phyloP scores from a whole-genome alignment of 1,140 invertebrate species.

The Eurosta solidaginis region DNA sequence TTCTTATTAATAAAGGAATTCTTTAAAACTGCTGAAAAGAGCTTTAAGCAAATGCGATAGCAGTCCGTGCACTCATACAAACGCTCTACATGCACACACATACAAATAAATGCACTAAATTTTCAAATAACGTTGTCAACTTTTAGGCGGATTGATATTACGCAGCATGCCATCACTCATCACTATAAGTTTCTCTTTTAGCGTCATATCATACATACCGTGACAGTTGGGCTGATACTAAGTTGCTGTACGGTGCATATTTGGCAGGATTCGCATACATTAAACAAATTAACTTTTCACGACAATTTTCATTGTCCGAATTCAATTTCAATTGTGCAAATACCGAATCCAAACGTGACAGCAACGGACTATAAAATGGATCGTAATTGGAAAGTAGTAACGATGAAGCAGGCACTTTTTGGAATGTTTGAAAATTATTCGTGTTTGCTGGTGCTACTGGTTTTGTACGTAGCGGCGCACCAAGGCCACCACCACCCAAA shows the following conservation, averaged over 20 bases:
- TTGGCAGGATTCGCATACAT: slow-evolving; percentile 86
- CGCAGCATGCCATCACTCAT: neutral
- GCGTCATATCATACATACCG: slow-evolving; percentile 63
- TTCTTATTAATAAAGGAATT: no score
- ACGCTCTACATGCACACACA: no score
- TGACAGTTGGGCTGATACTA: slow-evolving; percentile 84
- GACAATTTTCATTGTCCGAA: slow-evolving; percentile 68
- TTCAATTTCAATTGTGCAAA: slow-evolving; percentile 74
- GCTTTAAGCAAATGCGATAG: no score
- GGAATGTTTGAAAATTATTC: slow-evolving; percentile 71
- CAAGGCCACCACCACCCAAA: slow-evolving; percentile 36
- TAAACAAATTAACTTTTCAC: slow-evolving; percentile 80
- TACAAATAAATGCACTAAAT: no score
- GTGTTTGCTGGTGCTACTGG: slow-evolving; percentile 49
- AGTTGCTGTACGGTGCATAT: slow-evolving; percentile 82
- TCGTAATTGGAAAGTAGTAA: slow-evolving; percentile 82
- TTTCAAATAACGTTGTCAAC: slow-evolving; percentile 22
- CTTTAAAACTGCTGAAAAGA: no score
- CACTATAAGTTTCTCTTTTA: neutral
- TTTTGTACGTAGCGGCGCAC: slow-evolving; percentile 40
- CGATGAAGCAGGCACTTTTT: slow-evolving; percentile 81
- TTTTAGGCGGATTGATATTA: no score
- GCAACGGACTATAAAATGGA: slow-evolving; percentile 81
- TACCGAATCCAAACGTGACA: slow-evolving; percentile 80
- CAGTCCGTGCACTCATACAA: no score